phyloP scores from a whole-genome alignment of 1,140 invertebrate genomes.

The Adoxophyes honmai region DNA sequence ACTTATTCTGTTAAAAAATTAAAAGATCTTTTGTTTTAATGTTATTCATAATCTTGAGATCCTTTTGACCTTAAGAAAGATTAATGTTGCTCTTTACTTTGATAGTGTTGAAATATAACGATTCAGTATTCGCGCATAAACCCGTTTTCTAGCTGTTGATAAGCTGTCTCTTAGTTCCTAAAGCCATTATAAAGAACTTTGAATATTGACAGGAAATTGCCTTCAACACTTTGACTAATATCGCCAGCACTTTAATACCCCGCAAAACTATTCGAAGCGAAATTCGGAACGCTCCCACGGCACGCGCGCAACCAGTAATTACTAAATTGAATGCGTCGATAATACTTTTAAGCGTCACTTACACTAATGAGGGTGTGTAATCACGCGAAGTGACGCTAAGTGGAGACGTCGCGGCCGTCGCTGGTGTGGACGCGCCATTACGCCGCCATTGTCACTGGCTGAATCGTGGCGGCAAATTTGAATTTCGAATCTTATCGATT shows the following conservation, averaged over 20 bases:
- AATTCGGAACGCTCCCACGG: not conserved
- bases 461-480: conserved; percentile 10
- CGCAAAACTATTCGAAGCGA: not conserved
- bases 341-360: conserved; percentile 15
- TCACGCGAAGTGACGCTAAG: conserved; percentile 15
- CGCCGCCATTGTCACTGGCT: conserved; percentile 4
- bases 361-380: conserved; percentile 10
- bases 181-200: no score
- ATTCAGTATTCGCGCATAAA: no score
- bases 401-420: conserved; percentile 10
- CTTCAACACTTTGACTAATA: not conserved
- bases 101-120: no score
- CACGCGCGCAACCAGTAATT: conserved; percentile 12
- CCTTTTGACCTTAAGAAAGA: no score
- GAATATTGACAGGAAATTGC: no score
- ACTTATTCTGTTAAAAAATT: no score
- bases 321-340: conserved; percentile 14
- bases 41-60: no score
- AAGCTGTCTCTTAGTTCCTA: no score
- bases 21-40: no score
- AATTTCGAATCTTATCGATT: conserved; percentile 14
- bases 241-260: not conserved
- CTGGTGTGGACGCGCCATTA: conserved; percentile 11
- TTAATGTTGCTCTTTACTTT: no score
- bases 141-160: no score